Conservation (phyloP, 1,140 invertebrate genomes). For the Rhyzopertha dominica region DNA sequence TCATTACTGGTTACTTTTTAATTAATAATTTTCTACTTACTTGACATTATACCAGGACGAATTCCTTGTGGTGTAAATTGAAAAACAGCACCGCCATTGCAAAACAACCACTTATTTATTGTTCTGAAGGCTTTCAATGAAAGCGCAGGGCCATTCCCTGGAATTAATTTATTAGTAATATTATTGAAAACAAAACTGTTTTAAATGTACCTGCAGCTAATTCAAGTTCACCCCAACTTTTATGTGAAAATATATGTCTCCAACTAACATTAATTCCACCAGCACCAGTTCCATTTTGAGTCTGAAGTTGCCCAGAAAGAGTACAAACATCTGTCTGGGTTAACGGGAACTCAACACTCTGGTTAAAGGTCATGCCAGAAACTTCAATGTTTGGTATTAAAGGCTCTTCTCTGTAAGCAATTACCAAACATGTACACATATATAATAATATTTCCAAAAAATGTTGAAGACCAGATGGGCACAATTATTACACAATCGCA, state of each 20-base stretch:
- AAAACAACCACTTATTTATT: slow-evolving; percentile 64
- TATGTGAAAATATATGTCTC: slow-evolving; percentile 69
- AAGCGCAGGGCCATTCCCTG: slow-evolving; percentile 65
- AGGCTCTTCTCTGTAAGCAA: slow-evolving; percentile 48
- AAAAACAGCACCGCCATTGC: slow-evolving; percentile 63
- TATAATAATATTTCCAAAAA: slow-evolving; percentile 6
- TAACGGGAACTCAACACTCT: slow-evolving; percentile 89
- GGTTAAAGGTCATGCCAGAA: slow-evolving; percentile 83
- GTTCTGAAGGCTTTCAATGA: slow-evolving; percentile 70
- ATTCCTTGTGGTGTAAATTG: slow-evolving; percentile 68
- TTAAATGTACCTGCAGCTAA: slow-evolving; percentile 64
- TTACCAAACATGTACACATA: neutral
- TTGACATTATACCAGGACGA: slow-evolving; percentile 63
- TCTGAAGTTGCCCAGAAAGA: slow-evolving; percentile 72
- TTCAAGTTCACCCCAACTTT: slow-evolving; percentile 79
- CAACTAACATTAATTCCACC: slow-evolving; percentile 72
- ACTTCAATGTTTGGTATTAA: slow-evolving; percentile 76
- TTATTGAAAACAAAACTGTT: neutral
- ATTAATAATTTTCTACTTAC: no score
- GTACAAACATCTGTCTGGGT: slow-evolving; percentile 78
- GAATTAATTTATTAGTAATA: slow-evolving; percentile 9
- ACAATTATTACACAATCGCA: no score
- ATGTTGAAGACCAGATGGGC: slow-evolving; percentile 22
- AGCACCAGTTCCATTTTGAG: slow-evolving; percentile 79
- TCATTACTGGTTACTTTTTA: no score